These are phyloP conservation scores for Lithophane leautieri DNA, from an alignment of 2,888 invertebrate species.

Conservation along the genomic window DNA sequence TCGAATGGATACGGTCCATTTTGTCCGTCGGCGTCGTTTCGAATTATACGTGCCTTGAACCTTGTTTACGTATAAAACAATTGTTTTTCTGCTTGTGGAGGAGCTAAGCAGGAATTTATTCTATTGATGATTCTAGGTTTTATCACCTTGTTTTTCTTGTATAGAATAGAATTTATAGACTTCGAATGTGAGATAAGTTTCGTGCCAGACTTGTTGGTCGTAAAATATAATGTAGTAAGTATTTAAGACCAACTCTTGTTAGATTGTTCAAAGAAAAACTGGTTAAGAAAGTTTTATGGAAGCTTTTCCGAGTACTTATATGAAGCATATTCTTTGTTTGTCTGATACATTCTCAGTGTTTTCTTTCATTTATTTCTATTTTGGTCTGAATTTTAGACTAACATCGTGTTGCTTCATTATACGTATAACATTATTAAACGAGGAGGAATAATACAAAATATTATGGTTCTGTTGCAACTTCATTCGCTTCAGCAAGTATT, in stretches of 20 bases:
- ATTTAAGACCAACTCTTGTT: slow-evolving; percentile 30
- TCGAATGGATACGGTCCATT: slow-evolving; percentile 58
- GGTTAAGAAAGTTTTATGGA: neutral
- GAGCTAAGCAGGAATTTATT: slow-evolving; percentile 57
- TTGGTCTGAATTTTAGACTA: neutral
- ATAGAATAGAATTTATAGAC: slow-evolving; percentile 13
- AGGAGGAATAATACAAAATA: slow-evolving; percentile 32
- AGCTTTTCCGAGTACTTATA: neutral
- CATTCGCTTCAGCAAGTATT: slow-evolving; percentile 16
- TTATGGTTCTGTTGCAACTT: slow-evolving; percentile 41
- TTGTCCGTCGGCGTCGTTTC: slow-evolving; percentile 52
- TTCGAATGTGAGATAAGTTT: slow-evolving; percentile 6
- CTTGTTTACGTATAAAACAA: slow-evolving; percentile 59
- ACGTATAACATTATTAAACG: slow-evolving; percentile 16
- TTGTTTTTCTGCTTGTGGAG: slow-evolving; percentile 54
- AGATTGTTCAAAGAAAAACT: neutral
- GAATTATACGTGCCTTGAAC: slow-evolving; percentile 68
- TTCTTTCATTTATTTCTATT: slow-evolving; percentile 15
- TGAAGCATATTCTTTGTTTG: slow-evolving; percentile 16
- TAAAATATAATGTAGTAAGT: slow-evolving; percentile 24
- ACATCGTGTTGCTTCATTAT: slow-evolving; percentile 11
- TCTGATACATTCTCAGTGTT: neutral
- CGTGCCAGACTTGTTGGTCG: neutral
- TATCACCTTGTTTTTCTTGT: slow-evolving; percentile 60
- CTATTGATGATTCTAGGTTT: slow-evolving; percentile 38